Base-by-base conservation (phyloP, 2,797 vertebrate species). In the Sebastes dallii region DNA sequence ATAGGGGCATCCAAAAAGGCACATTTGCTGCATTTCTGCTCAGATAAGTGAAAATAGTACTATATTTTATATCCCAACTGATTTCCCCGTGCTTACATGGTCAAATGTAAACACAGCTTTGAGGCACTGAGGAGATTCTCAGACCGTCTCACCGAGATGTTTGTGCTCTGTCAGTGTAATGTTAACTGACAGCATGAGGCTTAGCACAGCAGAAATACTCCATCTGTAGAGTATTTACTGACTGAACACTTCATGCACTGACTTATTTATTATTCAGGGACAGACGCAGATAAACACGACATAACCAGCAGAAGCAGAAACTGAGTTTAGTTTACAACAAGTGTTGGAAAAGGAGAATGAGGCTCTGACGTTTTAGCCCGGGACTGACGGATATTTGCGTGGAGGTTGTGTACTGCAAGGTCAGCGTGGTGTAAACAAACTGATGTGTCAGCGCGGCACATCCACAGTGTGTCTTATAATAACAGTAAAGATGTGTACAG, bases 111-210 rank as follows among this genome's bases (percentile, higher is more conserved):
- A 82, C 72, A 76, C 24, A 68, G 27, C 55, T 13, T 59, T 52
- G 72, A 75, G 34, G 29, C 27, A 13, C 18, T 27, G 29, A 46
- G 9, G 24, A 11, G 52, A 39, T 54, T 59, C 69, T 85, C 18
- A 7, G 25, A 10, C 59, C 14, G 46, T 55, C 34, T 64, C 55
- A 27, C 2, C 6, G 46, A 75, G 78, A 67, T 66, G 76, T 85
- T 88, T 76, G 55, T 32, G 76, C 27, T 55, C 72, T 20, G 60
- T 90, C 84, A 88, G 59, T 81, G 66, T 91, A 90, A 91, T 87
- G 78, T 81, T 60, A 87, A 80, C 72, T 88, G 88, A 91, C 88
- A 89, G 82, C 68, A 20, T 9, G 14, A 75, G 77, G 86, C 75
- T 92, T 88, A 89, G 73, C 66, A 62, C 80, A 52, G 65, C 69